Percentiles rank a stretch among this genome's conserved stretches.
Evolutionary conservation across 2,113 vertebrate species (phyloP).

Genomic region (Brevimyrus niger): DNA sequence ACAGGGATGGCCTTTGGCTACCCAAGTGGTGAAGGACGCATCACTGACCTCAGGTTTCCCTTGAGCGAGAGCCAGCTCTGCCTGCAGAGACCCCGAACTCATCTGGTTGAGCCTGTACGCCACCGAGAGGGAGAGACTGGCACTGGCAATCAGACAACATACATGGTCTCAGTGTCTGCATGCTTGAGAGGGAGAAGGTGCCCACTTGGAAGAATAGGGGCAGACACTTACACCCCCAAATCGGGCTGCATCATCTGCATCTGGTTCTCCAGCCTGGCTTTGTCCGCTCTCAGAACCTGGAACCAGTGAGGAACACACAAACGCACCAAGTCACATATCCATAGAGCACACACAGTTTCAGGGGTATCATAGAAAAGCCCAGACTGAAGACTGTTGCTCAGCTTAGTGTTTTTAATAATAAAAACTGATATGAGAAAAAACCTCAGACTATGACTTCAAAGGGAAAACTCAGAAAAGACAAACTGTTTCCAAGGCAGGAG

Average conservation of each 20-base stretch:
- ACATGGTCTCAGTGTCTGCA: not conserved
- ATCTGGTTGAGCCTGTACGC: conserved; percentile 55
- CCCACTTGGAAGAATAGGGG: not conserved
- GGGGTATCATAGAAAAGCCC: not conserved
- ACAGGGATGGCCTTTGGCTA: not conserved
- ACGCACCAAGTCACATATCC: not conserved
- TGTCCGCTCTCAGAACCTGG: conserved; percentile 67
- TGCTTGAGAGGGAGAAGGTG: not conserved
- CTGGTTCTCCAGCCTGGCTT: conserved; percentile 67
- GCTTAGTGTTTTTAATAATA: not conserved
- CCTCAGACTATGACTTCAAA: not conserved
- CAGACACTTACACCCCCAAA: conserved; percentile 62
- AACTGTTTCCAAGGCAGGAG: not conserved
- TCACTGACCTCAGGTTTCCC: conserved; percentile 13
- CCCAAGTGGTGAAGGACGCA: not conserved
- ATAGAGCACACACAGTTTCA: not conserved
- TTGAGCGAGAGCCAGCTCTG: conserved; percentile 75
- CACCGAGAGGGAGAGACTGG: conserved; percentile 50
- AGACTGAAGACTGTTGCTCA: not conserved
- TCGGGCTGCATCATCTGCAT: conserved; percentile 75
- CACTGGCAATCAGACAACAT: conserved; percentile 31
- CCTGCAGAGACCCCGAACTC: conserved; percentile 61
- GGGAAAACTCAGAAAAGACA: not conserved
- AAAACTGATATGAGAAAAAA: not conserved
- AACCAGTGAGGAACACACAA: not conserved